A percentile compares a stretch with the other conserved stretches of the same genome.
Conservation (phyloP, 2,113 vertebrate genomes). For the Petrocephalus microphthalmus region DNA sequence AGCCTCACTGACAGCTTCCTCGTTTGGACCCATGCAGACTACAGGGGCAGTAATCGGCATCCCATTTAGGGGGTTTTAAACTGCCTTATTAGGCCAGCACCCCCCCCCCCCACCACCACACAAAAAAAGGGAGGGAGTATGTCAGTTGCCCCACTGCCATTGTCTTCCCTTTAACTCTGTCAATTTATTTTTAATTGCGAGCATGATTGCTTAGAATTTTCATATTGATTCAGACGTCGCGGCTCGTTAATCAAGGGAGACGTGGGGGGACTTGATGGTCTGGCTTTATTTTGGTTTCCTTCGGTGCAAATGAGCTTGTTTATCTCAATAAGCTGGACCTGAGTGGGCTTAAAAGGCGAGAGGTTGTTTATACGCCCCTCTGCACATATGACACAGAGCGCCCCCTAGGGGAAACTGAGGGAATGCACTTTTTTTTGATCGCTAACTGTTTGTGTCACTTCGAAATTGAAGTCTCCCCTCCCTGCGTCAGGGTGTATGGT, state of each 20-base stretch:
- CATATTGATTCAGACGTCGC: conserved; percentile 24
- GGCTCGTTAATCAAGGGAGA: conserved; percentile 21
- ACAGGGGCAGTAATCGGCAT: background rate
- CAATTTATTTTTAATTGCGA: conserved; percentile 29
- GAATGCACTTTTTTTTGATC: background rate
- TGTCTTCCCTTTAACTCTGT: conserved; percentile 21
- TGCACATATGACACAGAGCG: background rate
- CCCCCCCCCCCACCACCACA: background rate
- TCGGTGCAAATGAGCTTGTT: background rate
- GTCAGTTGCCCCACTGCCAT: conserved; percentile 6
- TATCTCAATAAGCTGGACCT: background rate
- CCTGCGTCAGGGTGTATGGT: background rate
- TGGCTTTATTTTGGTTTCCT: background rate
- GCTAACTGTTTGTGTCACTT: background rate
- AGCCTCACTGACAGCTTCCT: background rate
- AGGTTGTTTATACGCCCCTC: background rate
- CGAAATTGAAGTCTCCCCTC: background rate
- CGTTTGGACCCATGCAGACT: background rate
- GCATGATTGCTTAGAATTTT: conserved; percentile 28
- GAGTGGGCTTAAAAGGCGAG: background rate
- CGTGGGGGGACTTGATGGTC: background rate
- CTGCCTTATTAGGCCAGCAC: background rate
- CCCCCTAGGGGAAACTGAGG: background rate
- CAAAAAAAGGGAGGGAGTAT: background rate
- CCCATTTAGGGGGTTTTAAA: background rate